Evolutionary conservation across 2,888 invertebrate species (phyloP).

Genomic region (Lasius fuliginosus): DNA sequence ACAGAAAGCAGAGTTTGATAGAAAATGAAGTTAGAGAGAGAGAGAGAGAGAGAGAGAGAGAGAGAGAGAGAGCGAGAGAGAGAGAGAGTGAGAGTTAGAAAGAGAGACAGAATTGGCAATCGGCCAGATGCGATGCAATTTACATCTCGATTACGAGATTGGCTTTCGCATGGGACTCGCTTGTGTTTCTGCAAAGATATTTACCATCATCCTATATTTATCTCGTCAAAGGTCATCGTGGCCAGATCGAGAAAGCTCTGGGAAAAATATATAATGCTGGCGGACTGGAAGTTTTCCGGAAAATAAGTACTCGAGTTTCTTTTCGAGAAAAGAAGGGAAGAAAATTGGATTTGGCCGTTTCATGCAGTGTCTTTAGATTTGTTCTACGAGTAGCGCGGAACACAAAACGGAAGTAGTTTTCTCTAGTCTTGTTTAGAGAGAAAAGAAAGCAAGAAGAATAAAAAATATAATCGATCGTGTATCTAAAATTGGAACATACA

Average conservation of each 20-base stretch:
- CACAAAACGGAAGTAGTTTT: neutral
- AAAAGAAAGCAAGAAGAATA: neutral
- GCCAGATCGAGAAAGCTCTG: conserved; percentile 18
- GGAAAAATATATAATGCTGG: neutral
- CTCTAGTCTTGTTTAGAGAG: neutral
- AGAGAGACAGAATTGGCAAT: conserved; percentile 21
- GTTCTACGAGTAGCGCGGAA: neutral
- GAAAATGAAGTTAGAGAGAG: neutral
- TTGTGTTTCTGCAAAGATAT: conserved; percentile 45
- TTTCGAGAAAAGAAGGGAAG: conserved; percentile 5
- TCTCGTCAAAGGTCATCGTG: conserved; percentile 45
- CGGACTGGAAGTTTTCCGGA: neutral
- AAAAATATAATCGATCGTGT: neutral
- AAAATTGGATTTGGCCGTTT: conserved; percentile 34
- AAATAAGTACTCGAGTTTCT: neutral
- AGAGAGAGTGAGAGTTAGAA: neutral
- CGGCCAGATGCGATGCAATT: conserved; percentile 58
- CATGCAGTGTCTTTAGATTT: conserved; percentile 1
- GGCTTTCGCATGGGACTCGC: conserved; percentile 38
- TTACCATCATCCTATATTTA: conserved; percentile 27
- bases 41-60: neutral
- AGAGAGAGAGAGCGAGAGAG: neutral
- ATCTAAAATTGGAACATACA: neutral
- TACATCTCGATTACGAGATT: conserved; percentile 65
- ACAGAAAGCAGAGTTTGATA: conserved; percentile 60